Percentiles rank a stretch among this genome's conserved stretches.
These are phyloP conservation scores for Zaprionus inermis DNA, from an alignment of 1,140 invertebrate species.

Conservation along the genomic window DNA sequence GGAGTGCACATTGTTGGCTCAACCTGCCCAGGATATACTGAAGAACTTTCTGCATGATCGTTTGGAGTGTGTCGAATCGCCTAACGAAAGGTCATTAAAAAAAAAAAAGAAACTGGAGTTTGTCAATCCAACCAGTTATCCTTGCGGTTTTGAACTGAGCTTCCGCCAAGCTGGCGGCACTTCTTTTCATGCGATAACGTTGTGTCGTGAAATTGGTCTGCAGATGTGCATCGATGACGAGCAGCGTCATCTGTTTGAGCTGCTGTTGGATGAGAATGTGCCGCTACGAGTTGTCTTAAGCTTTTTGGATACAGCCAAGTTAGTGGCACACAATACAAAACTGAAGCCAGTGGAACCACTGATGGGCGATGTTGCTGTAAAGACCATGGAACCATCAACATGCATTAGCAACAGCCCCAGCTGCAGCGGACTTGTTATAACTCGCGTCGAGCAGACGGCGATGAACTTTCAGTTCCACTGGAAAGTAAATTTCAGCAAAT, in stretches of 20 bases:
- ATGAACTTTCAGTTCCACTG: constrained; percentile 70
- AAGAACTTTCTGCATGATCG: constrained; percentile 64
- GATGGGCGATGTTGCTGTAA: background rate
- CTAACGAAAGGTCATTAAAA: constrained; percentile 26
- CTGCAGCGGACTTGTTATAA: constrained; percentile 45
- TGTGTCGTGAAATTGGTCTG: constrained; percentile 65
- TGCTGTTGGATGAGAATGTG: constrained; percentile 55
- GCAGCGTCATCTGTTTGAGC: constrained; percentile 59
- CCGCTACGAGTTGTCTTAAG: constrained; percentile 43
- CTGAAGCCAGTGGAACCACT: constrained; percentile 48
- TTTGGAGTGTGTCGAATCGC: constrained; percentile 54
- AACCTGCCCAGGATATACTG: constrained; percentile 61
- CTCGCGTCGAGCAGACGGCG: constrained; percentile 47
- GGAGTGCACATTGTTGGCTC: constrained; percentile 54
- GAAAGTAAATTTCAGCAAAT: constrained; percentile 85
- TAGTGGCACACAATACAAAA: constrained; percentile 60
- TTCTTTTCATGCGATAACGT: constrained; percentile 75
- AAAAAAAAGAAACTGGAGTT: constrained; percentile 40
- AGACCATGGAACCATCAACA: background rate
- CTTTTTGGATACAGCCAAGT: constrained; percentile 56
- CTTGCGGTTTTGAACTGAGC: constrained; percentile 45
- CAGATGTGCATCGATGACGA: constrained; percentile 58
- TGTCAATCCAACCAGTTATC: background rate
- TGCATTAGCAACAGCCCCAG: background rate
- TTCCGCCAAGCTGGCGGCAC: constrained; percentile 71